These are phyloP conservation scores for Vesta saturnalis DNA, from an alignment of 2,888 invertebrate species.

Conservation along the genomic window DNA sequence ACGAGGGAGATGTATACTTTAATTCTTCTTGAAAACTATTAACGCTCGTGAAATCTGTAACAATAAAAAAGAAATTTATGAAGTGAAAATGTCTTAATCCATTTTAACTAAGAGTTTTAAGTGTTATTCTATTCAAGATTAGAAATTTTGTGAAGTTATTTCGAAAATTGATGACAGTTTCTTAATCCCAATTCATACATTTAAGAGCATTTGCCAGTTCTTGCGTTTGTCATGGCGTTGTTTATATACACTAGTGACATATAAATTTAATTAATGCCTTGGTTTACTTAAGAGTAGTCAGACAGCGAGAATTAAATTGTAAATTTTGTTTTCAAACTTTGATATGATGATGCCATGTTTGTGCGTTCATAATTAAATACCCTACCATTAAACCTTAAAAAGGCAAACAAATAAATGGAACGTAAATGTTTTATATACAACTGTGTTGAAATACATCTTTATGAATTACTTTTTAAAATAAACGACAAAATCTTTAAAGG, in stretches of 20 bases:
- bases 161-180: slow-evolving; percentile 48
- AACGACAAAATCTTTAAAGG: no score
- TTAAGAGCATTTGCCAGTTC: slow-evolving; percentile 39
- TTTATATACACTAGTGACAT: slow-evolving; percentile 44
- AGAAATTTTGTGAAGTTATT: no score
- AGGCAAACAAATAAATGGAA: no score
- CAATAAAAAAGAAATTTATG: slow-evolving; percentile 22
- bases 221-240: slow-evolving; percentile 41
- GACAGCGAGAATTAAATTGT: slow-evolving; percentile 35
- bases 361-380: not conserved
- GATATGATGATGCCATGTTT: slow-evolving; percentile 23
- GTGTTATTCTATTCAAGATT: no score
- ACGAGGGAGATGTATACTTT: slow-evolving; percentile 65
- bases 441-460: no score
- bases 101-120: no score
- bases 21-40: slow-evolving; percentile 67
- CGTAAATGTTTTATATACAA: no score
- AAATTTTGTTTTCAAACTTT: slow-evolving; percentile 26
- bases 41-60: slow-evolving; percentile 67
- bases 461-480: no score
- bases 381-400: no score
- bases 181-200: slow-evolving; percentile 44
- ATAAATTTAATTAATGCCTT: slow-evolving; percentile 47
- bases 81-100: no score
- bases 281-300: slow-evolving; percentile 36